These are phyloP conservation scores for Drosophila lacertosa DNA, from an alignment of 1,140 invertebrate genomes.

Conservation along the genomic window DNA sequence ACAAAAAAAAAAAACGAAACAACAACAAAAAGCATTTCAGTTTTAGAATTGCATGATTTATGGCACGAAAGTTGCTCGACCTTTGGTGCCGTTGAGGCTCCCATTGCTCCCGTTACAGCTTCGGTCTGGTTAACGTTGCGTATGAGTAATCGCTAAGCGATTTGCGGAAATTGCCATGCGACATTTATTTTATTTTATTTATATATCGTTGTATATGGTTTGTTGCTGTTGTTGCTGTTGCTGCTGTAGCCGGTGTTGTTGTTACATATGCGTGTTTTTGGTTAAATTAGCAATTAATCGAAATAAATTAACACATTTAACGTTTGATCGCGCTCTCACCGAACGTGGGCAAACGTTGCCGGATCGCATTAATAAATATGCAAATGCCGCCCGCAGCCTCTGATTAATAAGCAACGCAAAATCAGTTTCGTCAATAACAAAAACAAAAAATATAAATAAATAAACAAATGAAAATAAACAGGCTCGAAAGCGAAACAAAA, in stretches of 20 bases:
- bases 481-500: conserved; percentile 9
- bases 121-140: conserved; percentile 24
- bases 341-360: conserved; percentile 9
- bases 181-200: conserved; percentile 60
- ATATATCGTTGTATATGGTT: too few species aligned
- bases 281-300: conserved; percentile 74
- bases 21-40: conserved; percentile 27
- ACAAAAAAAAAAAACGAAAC: not conserved
- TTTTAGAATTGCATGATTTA: conserved; percentile 59
- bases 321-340: conserved; percentile 19
- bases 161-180: conserved; percentile 64
- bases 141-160: conserved; percentile 41
- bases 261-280: conserved; percentile 23
- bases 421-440: conserved; percentile 22
- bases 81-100: conserved; percentile 24
- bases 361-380: conserved; percentile 26
- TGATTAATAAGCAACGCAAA: conserved; percentile 45
- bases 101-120: conserved; percentile 16
- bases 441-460: too few species aligned
- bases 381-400: conserved; percentile 27
- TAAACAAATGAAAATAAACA: conserved; percentile 7
- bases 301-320: conserved; percentile 69
- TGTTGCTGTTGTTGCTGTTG: conserved; percentile 4
- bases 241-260: not conserved
- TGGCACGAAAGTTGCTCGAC: conserved; percentile 57